Percentiles rank a stretch among this genome's conserved stretches.
Evolutionary conservation across 2,797 vertebrate genomes (phyloP).

Genomic region (Sarcophilus harrisii): DNA sequence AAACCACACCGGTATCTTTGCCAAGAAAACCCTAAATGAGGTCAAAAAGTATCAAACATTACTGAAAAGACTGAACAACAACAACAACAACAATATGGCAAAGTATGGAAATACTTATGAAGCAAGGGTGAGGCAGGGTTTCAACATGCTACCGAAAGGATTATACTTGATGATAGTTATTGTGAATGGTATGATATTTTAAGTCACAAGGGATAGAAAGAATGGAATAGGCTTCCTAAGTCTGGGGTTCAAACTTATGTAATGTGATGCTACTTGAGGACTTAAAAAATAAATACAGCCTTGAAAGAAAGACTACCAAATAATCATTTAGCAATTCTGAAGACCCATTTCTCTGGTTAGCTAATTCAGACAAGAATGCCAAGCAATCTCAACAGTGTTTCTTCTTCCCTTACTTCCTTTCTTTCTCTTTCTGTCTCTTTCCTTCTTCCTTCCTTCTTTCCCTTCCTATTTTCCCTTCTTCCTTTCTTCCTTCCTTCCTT

Average conservation of each 20-base stretch:
- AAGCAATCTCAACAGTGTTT: neutral
- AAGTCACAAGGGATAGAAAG: conserved; percentile 10
- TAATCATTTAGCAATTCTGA: conserved; percentile 22
- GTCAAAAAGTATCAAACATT: neutral
- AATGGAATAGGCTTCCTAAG: neutral
- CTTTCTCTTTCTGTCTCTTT: too few species aligned
- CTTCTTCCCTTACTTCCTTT: neutral
- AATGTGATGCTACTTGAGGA: conserved; percentile 29
- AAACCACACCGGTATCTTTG: neutral
- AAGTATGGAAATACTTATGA: neutral
- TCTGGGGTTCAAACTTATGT: conserved; percentile 9
- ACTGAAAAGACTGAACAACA: neutral
- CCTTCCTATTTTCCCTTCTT: too few species aligned
- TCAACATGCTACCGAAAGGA: too few species aligned
- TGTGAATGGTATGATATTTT: neutral
- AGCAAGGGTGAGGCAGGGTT: neutral
- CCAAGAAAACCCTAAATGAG: neutral
- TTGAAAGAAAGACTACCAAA: conserved; percentile 35
- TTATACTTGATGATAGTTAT: neutral
- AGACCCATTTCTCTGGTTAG: neutral
- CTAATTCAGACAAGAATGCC: conserved; percentile 24
- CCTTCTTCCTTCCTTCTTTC: too few species aligned
- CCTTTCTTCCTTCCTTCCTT: too few species aligned
- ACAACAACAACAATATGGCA: neutral
- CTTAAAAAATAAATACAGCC: neutral